Conservation (phyloP, 2,113 vertebrate species). For the Leucosticte australis region DNA sequence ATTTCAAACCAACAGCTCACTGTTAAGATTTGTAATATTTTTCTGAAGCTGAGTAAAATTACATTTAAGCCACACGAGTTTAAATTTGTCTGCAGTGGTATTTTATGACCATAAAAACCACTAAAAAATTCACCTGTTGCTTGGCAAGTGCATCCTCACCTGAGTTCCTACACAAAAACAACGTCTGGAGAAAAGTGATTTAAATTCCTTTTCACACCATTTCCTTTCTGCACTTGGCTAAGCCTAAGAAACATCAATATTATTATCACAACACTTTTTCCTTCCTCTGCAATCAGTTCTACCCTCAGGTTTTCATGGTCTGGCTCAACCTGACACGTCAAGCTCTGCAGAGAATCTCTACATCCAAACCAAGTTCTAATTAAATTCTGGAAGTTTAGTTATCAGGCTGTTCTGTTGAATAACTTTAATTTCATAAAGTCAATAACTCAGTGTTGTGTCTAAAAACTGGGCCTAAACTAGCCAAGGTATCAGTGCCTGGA, state of each 20-base stretch:
- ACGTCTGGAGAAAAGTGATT: background rate
- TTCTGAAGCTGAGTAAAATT: background rate
- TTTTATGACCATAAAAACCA: background rate
- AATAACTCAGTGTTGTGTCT: background rate
- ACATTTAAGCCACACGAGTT: background rate
- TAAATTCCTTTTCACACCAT: background rate
- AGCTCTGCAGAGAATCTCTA: background rate
- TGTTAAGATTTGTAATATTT: background rate
- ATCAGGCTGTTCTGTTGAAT: background rate
- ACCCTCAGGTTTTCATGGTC: background rate
- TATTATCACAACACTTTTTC: background rate
- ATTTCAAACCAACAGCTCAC: background rate
- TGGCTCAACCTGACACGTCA: background rate
- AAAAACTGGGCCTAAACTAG: background rate
- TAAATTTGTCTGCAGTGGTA: background rate
- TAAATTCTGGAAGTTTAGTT: background rate
- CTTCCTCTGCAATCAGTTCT: slow-evolving; percentile 25
- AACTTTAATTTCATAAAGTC: background rate
- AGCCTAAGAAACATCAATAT: background rate
- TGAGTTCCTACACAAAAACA: background rate
- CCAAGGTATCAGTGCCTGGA: background rate
- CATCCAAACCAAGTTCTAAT: background rate
- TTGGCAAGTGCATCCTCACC: background rate
- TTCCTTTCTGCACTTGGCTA: background rate
- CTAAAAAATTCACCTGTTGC: background rate